Evolutionary conservation across 2,797 vertebrate species (phyloP), one percentile per base, ranked within the genome.

Genomic region (Sardinella longiceps): DNA sequence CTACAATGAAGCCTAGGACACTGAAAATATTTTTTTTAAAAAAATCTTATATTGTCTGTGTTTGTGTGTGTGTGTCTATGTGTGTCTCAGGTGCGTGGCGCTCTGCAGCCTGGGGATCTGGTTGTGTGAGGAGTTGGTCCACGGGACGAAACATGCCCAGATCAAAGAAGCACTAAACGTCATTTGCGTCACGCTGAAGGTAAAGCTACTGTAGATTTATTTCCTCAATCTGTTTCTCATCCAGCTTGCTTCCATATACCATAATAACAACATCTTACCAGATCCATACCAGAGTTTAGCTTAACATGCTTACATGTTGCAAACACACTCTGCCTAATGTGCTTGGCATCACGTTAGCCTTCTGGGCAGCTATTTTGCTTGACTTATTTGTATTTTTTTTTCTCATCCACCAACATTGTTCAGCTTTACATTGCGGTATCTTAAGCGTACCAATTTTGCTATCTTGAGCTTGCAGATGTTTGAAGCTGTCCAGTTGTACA

Each of bases 121-220:
- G 98, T 95, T 99, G 89, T 98, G 97, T 90, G 98, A 99, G 91
- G 98, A 99, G 90, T 89, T 99, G 87, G 96, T 97, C 85, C 96
- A 97, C 23, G 96, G 96, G 84, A 99, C 98, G 80, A 96, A 95
- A 87, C 97, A 99, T 92, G 96, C 96, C 60, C 97, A 97, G 93
- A 99, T 99, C 89, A 99, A 99, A 93, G 98, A 99, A 89, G 98
- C 98, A 48, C 92, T 99, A 87, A 99, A 99, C 89, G 98, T 99
- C 90, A 97, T 99, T 93, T 99, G 98, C 92, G 98, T 98, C 80
- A 99, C 98, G 66, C 95, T 99, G 91, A 99, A 99, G 97, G 98
- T 99, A 94, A 93, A 2, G 5, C 3, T 33, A 33, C 30, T 3
- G 14, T 15, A 14, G 30, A 15, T 6, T 9, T 1, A 12, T 11